Conservation (phyloP, 1,140 invertebrate genomes). For the Zaprionus tsacasi region DNA sequence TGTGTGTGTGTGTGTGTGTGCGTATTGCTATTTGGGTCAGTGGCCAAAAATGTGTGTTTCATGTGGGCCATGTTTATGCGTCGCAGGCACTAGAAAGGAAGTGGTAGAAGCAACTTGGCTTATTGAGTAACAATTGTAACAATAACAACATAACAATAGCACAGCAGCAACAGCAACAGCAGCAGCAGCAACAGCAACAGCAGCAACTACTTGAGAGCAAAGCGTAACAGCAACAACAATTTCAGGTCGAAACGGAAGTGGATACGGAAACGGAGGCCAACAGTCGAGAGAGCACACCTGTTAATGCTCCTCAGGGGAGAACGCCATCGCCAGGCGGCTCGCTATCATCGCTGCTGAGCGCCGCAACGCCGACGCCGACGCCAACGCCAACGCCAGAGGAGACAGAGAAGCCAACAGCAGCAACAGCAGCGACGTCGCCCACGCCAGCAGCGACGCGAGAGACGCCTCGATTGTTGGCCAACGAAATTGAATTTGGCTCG, state of each 20-base stretch:
- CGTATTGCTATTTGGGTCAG: slow-evolving; percentile 1
- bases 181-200: slow-evolving; percentile 12
- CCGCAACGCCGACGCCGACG: slow-evolving; percentile 31
- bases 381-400: neutral
- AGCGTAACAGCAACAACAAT: slow-evolving; percentile 28
- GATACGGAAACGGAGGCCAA: slow-evolving; percentile 55
- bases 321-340: slow-evolving; percentile 34
- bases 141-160: neutral
- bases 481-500: slow-evolving; percentile 19
- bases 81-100: slow-evolving; percentile 14
- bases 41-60: slow-evolving; percentile 1
- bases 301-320: slow-evolving; percentile 55
- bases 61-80: slow-evolving; percentile 27
- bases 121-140: slow-evolving; percentile 22
- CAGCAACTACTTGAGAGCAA: slow-evolving; percentile 21
- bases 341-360: slow-evolving; percentile 48
- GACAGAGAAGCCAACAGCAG: neutral
- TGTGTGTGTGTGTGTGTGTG: neutral
- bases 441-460: slow-evolving; percentile 22
- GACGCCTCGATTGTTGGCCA: slow-evolving; percentile 23
- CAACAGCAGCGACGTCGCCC: slow-evolving; percentile 25
- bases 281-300: slow-evolving; percentile 82
- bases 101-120: neutral
- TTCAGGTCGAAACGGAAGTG: slow-evolving; percentile 60
- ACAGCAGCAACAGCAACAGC: slow-evolving; percentile 3